Base-by-base conservation (phyloP, 1,140 invertebrate genomes). In the Drosophila azteca region DNA sequence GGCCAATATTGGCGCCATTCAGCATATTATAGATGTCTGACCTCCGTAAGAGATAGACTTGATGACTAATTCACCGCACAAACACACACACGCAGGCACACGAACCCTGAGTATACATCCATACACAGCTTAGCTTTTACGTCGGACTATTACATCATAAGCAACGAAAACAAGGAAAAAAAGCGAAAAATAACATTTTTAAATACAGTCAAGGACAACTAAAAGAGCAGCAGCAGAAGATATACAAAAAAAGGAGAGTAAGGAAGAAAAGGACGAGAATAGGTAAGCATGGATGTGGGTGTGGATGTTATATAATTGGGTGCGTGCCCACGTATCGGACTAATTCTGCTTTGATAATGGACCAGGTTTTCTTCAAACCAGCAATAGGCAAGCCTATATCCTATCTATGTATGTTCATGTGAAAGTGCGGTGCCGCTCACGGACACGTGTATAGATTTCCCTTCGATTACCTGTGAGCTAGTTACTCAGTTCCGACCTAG, bases 101-200 rank as follows among this genome's bases (percentile, higher is more conserved):
- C 39, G 24, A 0, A 15, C 45, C 2, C 17, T 31, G 24, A 22
- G 22, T 7, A 59, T 44, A 48, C 44, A 22, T 15, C 15, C 26
- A 59, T n/a, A 41, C 35, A 26, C 17, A 35, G 44, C 39, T 45
- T 35, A 26, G 67, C 67, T 71, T 52, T 64, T 35, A 43, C 39
- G 69, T 70, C 52, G 51, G 67, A 43, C 52, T 49, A 75, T 75
- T 75, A 75, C 71, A 75, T 75, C 71, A 75, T 75, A 39, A 4
- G 35, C 61, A 46, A 52, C 52, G 64, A 70, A 69, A 70, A 68
- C 35, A 53, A 55, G 52, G 51, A 45, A 52, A 68, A 43, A 48
- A 72, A 71, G 54, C 67, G 71, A 74, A 63, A 41, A 63, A 62
- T 45, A 75, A 75, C 70, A 48, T 66, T 75, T 75, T 74, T 31